Evolutionary conservation across 2,797 vertebrate genomes (phyloP).

Genomic region (Siniperca obscura): DNA sequence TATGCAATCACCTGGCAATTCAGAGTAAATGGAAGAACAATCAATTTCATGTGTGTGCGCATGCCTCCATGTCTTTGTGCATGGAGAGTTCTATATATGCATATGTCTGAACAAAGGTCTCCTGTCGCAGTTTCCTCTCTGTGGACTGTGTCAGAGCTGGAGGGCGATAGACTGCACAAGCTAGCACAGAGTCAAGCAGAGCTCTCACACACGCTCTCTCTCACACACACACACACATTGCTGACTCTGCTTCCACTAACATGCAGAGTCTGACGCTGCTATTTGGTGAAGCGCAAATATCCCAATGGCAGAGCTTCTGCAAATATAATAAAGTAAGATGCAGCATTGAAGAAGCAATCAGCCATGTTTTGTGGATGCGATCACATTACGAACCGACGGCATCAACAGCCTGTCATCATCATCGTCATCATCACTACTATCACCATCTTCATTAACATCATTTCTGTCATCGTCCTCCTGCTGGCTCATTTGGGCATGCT

Average conservation of each 20-base stretch:
- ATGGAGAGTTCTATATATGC: conserved; percentile 26
- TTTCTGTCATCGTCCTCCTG: conserved; percentile 20
- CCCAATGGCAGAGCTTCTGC: conserved; percentile 20
- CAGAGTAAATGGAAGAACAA: conserved; percentile 34
- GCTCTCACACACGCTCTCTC: conserved; percentile 7
- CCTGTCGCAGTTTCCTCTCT: conserved; percentile 50
- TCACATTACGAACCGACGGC: conserved; percentile 44
- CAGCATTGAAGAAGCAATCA: conserved; percentile 30
- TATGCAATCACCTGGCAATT: conserved; percentile 22
- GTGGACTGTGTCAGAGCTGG: conserved; percentile 61
- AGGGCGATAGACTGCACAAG: conserved; percentile 48
- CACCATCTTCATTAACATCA: conserved; percentile 53
- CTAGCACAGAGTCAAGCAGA: conserved; percentile 25
- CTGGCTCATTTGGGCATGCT: conserved; percentile 31
- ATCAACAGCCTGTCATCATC: conserved; percentile 42
- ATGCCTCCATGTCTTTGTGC: conserved; percentile 12
- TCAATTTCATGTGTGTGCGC: conserved; percentile 21
- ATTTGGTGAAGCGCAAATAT: conserved; percentile 37
- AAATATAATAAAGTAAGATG: conserved; percentile 42
- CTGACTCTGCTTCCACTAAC: conserved; percentile 55
- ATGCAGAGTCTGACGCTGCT: conserved; percentile 35
- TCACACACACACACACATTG: conserved; percentile 38
- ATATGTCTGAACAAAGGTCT: conserved; percentile 58
- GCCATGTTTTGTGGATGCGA: conserved; percentile 21
- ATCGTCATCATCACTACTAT: conserved; percentile 36